Evolutionary conservation across 2,113 vertebrate species (phyloP).

Genomic region (Phyllostomus hastatus): DNA sequence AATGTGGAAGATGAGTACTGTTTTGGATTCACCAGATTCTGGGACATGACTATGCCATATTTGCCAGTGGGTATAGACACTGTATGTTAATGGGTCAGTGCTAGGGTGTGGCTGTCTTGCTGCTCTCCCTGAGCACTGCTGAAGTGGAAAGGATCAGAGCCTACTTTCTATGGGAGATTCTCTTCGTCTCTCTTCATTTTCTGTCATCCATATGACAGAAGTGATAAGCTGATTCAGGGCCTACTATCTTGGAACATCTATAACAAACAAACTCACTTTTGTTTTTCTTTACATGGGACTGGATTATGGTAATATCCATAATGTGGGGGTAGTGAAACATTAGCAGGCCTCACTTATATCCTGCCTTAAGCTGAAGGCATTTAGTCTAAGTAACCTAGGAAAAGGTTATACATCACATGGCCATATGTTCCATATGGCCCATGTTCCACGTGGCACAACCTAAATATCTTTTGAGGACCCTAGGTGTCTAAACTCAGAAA

Average conservation of each 20-base stretch:
- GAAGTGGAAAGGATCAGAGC: neutral
- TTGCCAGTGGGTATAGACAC: neutral
- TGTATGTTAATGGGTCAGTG: neutral
- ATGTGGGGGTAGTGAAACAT: neutral
- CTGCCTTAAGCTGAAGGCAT: neutral
- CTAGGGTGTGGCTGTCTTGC: neutral
- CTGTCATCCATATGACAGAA: neutral
- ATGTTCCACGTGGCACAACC: neutral
- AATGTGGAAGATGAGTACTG: neutral
- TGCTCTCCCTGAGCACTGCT: neutral
- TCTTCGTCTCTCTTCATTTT: neutral
- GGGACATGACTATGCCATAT: neutral
- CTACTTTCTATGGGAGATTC: neutral
- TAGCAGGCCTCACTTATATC: neutral
- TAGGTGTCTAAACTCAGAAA: neutral
- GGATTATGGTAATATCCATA: neutral
- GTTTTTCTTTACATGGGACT: neutral
- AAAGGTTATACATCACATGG: neutral
- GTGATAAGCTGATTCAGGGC: neutral
- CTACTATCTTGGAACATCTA: neutral
- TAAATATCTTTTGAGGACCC: neutral
- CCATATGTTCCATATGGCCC: neutral
- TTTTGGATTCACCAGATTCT: slow-evolving; percentile 31
- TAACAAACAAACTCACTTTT: neutral
- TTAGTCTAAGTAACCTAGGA: neutral